A percentile compares a stretch with the other conserved stretches of the same genome.
phyloP scores from a whole-genome alignment of 2,888 invertebrate species.

The Tupiocoris notatus region DNA sequence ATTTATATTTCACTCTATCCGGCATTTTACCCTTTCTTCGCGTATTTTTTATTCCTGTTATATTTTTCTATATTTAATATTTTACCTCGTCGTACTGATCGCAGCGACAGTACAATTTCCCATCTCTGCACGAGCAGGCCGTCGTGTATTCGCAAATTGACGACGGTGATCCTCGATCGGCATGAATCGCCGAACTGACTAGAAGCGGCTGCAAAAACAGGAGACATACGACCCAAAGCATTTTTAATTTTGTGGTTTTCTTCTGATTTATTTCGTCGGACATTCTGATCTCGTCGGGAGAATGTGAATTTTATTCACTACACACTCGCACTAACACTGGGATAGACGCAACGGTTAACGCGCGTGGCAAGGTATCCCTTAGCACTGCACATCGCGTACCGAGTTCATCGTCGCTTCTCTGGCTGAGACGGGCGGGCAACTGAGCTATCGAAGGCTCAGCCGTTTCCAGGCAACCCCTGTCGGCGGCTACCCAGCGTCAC shows the following conservation, averaged over 20 bases:
- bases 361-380: background rate
- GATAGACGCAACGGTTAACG: background rate
- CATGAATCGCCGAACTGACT: constrained; percentile 15
- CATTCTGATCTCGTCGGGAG: background rate
- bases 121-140: constrained; percentile 21
- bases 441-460: background rate
- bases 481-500: background rate
- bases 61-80: too few species aligned
- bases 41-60: too few species aligned
- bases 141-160: constrained; percentile 35
- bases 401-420: background rate
- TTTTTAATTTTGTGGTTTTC: too few species aligned
- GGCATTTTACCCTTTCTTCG: too few species aligned
- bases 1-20: too few species aligned
- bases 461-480: background rate
- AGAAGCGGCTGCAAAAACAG: constrained; percentile 12
- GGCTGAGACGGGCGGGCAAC: background rate
- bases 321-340: too few species aligned
- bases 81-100: constrained; percentile 37
- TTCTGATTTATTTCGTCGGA: background rate
- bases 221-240: background rate
- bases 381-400: background rate
- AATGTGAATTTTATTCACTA: background rate
- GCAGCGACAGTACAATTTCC: constrained; percentile 22
- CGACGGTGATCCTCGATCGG: background rate